phyloP scores from a whole-genome alignment of 2,113 vertebrate species.

The Cryptomyrus ogoouensis region DNA sequence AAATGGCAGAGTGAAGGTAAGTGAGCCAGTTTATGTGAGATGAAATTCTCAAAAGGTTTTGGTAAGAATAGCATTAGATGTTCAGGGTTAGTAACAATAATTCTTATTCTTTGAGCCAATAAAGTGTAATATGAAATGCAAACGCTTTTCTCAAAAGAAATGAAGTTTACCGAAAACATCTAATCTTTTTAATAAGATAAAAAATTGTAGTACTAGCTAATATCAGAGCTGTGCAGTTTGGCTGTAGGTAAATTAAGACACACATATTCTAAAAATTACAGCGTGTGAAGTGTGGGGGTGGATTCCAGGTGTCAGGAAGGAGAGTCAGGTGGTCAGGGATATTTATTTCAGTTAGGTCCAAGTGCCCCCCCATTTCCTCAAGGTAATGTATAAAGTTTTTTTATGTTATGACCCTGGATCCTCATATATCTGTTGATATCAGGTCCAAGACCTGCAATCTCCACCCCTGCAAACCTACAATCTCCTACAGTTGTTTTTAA shows the following conservation, averaged over 20 bases:
- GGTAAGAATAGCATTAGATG: not conserved
- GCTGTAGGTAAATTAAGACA: not conserved
- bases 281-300: not conserved
- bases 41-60: not conserved
- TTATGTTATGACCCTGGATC: not conserved
- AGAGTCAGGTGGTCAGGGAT: not conserved
- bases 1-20: not conserved
- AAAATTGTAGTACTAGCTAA: not conserved
- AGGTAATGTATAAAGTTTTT: not conserved
- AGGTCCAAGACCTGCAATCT: not conserved
- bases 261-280: not conserved
- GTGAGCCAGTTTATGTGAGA: not conserved
- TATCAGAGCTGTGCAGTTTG: not conserved
- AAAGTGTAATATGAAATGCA: not conserved
- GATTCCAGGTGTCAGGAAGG: not conserved
- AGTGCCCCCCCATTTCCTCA: not conserved
- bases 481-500: not conserved
- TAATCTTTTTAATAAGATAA: not conserved
- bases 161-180: not conserved
- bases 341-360: not conserved
- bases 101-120: not conserved
- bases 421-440: not conserved
- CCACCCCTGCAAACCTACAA: not conserved
- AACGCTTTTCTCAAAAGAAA: not conserved
- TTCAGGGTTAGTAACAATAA: not conserved